Evolutionary conservation across 2,113 vertebrate species (phyloP), one percentile per base, ranked within the genome.

Genomic region (Osmerus eperlanus): DNA sequence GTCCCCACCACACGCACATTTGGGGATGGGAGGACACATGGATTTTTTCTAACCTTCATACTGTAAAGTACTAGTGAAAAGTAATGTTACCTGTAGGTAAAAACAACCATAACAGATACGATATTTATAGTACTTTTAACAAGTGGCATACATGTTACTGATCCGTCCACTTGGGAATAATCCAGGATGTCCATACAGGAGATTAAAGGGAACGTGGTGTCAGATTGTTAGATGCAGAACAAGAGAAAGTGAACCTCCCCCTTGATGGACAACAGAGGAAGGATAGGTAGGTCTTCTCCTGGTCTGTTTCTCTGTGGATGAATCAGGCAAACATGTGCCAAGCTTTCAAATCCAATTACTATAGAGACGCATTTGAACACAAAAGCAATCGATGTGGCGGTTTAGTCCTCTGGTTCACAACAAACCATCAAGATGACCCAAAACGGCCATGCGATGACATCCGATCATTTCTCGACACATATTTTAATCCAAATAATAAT

Each of bases 221-320:
- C 60, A 84, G 78, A 85, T 73, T 81, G 75, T 81, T 71, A 76
- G n/a, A 79, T 81, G 71, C 19, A 32, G 54, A 68, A 28, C 25
- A 28, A 73, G 1, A 67, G 29, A 59, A 72, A 56, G 77, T 78
- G 81, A 70, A 71, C 78, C 77, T 18, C 70, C 67, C 63, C 78
- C 84, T 83, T 62, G 78, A 82, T 79, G 83, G 84, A 89, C 85
- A 81, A 72, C 78, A 72, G 72, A 76, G 79, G 74, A 80, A 83
- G 68, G 82, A 83, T 23, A 77, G 74, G 21, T 61, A 75, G 77
- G 71, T 75, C 78, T 88, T 84, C 70, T 75, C 85, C 88, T 89
- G 89, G 89, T 86, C 83, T 85, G 83, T 90, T 89, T 90, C 88
- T 87, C 74, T 86, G 89, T 89, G 86, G 86, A 90, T 89, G 88